These are phyloP conservation scores for Manacus vitellinus DNA, from an alignment of 2,113 vertebrate species.

Conservation along the genomic window DNA sequence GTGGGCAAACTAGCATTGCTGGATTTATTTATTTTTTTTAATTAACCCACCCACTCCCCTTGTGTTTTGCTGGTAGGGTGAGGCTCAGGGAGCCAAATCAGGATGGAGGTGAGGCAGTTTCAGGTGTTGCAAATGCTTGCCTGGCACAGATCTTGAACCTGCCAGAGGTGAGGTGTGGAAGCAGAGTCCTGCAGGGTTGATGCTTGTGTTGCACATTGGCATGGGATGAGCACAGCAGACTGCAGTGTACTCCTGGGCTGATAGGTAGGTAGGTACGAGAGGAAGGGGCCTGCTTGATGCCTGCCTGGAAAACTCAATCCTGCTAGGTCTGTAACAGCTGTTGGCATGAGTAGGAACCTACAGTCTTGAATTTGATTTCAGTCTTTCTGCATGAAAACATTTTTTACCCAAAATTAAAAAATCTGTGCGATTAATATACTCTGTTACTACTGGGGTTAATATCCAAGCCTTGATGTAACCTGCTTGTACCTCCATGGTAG, in stretches of 20 bases:
- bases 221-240: background rate
- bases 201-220: background rate
- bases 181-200: background rate
- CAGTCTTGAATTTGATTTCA: background rate
- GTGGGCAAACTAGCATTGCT: background rate
- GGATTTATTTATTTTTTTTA: background rate
- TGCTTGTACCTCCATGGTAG: rapidly evolving
- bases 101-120: background rate
- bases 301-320: background rate
- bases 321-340: background rate
- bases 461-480: background rate
- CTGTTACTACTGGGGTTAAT: background rate
- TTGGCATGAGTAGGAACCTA: background rate
- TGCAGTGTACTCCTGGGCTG: background rate
- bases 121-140: background rate
- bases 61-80: background rate
- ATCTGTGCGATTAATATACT: background rate
- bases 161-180: background rate
- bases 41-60: rapidly evolving
- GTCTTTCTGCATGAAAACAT: background rate
- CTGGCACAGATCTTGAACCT: background rate
- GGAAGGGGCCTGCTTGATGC: background rate
- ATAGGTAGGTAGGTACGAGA: background rate
- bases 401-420: background rate
- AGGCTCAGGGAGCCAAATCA: background rate